Evolutionary conservation across 2,113 vertebrate species (phyloP).

Genomic region (Pan troglodytes): NHGRI_mPanTro3-v2.1_pri NC_072408.2:11400001-11400500

Average conservation of each 20-base stretch:
- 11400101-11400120: neutral
- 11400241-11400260: neutral
- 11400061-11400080: neutral
- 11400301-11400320: neutral
- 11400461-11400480: constrained; percentile 1
- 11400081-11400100: neutral
- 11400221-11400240: neutral
- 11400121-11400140: neutral
- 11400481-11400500: constrained; percentile 29
- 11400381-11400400: neutral
- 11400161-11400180: neutral
- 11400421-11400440: neutral
- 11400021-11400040: neutral
- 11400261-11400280: no score
- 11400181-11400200: no score
- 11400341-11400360: neutral
- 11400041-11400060: neutral
- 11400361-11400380: neutral
- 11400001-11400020: neutral
- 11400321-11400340: neutral
- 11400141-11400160: neutral
- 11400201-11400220: neutral
- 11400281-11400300: no score
- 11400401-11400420: neutral
- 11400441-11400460: neutral